These are phyloP conservation scores for Peromyscus nudipes DNA, from an alignment of 2,797 vertebrate genomes.

Conservation along the genomic window DNA sequence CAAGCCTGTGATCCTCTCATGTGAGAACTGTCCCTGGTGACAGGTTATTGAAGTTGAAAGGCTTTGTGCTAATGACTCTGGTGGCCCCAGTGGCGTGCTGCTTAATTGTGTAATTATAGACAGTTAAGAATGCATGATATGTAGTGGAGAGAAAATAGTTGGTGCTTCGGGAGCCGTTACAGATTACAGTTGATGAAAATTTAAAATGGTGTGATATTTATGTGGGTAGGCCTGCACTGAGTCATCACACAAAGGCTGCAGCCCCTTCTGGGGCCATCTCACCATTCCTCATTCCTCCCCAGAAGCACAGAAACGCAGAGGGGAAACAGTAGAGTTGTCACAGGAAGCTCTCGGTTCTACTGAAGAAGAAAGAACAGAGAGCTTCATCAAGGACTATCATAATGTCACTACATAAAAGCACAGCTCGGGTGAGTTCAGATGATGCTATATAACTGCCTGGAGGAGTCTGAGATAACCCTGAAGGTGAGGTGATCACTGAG, in stretches of 20 bases:
- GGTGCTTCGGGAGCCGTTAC: conserved; percentile 75
- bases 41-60: conserved; percentile 49
- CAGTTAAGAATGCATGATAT: conserved; percentile 81
- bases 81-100: conserved; percentile 42
- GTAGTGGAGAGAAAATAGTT: conserved; percentile 73
- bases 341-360: not conserved
- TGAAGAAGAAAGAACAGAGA: not conserved
- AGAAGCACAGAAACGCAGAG: not conserved
- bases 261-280: not conserved
- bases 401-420: not conserved
- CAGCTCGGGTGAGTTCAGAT: not conserved
- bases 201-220: conserved; percentile 72
- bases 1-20: not conserved
- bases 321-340: not conserved
- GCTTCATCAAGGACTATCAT: not conserved
- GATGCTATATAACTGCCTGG: not conserved
- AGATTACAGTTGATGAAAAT: conserved; percentile 81
- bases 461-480: not conserved
- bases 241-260: not conserved
- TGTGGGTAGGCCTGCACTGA: not conserved
- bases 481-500: not conserved
- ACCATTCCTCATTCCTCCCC: not conserved
- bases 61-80: conserved; percentile 67
- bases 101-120: conserved; percentile 78
- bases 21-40: conserved; percentile 5